Evolutionary conservation across 2,113 vertebrate species (phyloP).

Genomic region (Orientallactaga bullata): DNA sequence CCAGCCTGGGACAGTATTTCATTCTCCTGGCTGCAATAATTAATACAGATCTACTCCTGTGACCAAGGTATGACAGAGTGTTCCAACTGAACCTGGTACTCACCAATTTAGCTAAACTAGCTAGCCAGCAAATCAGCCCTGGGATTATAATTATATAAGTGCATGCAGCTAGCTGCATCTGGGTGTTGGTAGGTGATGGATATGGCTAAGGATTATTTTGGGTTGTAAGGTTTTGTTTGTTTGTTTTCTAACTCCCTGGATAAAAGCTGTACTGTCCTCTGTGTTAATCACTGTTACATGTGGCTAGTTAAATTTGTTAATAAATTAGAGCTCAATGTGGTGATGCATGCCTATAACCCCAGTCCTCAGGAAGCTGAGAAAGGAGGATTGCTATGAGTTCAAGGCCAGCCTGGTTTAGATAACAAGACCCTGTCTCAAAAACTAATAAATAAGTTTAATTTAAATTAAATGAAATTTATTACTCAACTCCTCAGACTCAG

Average conservation of each 20-base stretch:
- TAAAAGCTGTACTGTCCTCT: background rate
- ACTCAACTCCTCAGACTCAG: background rate
- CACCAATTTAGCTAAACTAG: too few relatives aligned
- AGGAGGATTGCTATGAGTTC: too few relatives aligned
- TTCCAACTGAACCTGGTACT: too few relatives aligned
- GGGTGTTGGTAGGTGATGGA: too few relatives aligned
- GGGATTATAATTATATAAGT: too few relatives aligned
- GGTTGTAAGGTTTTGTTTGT: background rate
- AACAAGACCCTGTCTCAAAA: background rate
- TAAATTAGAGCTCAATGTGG: too few relatives aligned
- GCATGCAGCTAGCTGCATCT: too few relatives aligned
- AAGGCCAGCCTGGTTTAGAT: too few relatives aligned
- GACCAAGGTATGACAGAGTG: too few relatives aligned
- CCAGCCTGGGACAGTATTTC: background rate
- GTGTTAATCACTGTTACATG: background rate
- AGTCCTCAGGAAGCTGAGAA: too few relatives aligned
- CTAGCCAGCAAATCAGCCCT: too few relatives aligned
- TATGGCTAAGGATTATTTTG: background rate
- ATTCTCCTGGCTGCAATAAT: background rate
- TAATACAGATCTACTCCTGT: background rate
- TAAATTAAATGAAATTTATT: background rate
- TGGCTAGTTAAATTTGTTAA: background rate
- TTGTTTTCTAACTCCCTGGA: background rate
- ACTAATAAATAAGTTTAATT: conserved; percentile 15
- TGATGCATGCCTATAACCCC: too few relatives aligned